phyloP scores from a whole-genome alignment of 2,797 vertebrate genomes.

The Pogonophryne albipinna region DNA sequence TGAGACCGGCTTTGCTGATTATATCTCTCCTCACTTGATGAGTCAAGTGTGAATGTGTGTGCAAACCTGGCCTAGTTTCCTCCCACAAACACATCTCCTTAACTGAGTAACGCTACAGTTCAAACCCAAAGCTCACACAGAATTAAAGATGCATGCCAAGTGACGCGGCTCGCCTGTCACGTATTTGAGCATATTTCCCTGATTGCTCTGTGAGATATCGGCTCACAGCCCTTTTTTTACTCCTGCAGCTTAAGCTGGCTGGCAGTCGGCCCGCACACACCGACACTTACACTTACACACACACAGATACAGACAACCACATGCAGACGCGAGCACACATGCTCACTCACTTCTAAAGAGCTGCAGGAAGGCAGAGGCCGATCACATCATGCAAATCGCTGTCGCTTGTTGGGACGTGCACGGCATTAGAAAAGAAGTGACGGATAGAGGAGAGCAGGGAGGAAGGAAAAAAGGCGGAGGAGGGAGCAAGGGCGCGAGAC shows the following conservation, averaged over 20 bases:
- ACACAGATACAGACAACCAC: slow-evolving; percentile 35
- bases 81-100: slow-evolving; percentile 56
- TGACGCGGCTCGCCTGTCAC: slow-evolving; percentile 57
- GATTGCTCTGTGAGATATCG: slow-evolving; percentile 71
- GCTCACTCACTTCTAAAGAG: slow-evolving; percentile 68
- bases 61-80: slow-evolving; percentile 61
- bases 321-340: slow-evolving; percentile 22
- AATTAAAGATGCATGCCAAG: slow-evolving; percentile 67
- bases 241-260: slow-evolving; percentile 63
- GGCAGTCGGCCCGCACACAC: slow-evolving; percentile 64
- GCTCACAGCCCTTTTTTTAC: slow-evolving; percentile 41
- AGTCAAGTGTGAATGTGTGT: slow-evolving; percentile 50
- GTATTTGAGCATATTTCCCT: slow-evolving; percentile 61
- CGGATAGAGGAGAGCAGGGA: slow-evolving; percentile 9
- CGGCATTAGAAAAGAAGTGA: slow-evolving; percentile 68
- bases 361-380: slow-evolving; percentile 74
- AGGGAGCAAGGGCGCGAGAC: slow-evolving; percentile 25
- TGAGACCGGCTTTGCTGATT: slow-evolving; percentile 45
- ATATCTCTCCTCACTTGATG: slow-evolving; percentile 53
- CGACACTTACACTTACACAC: slow-evolving; percentile 55
- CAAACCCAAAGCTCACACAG: slow-evolving; percentile 57
- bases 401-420: slow-evolving; percentile 70
- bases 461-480: neutral
- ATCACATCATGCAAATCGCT: slow-evolving; percentile 81
- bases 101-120: slow-evolving; percentile 24